These are phyloP conservation scores for Hyles vespertilio DNA, from an alignment of 1,140 invertebrate genomes.

Conservation along the genomic window DNA sequence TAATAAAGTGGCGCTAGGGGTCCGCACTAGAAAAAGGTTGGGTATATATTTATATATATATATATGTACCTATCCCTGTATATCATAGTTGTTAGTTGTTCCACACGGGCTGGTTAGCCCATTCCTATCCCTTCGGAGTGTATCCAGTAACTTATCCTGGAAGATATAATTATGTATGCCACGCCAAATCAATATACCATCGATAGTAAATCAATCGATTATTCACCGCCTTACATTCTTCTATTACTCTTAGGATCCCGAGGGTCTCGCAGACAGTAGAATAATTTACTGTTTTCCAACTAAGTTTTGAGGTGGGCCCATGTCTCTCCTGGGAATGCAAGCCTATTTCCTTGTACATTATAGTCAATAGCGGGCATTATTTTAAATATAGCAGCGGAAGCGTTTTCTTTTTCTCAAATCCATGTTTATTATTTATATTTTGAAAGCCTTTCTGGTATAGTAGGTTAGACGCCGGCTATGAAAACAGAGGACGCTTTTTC, in stretches of 20 bases:
- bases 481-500: too few species aligned
- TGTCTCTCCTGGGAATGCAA: conserved; percentile 26
- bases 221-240: conserved; percentile 41
- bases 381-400: conserved; percentile 18
- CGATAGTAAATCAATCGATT: conserved; percentile 33
- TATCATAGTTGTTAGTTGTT: too few species aligned
- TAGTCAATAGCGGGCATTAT: conserved; percentile 26
- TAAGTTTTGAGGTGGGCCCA: conserved; percentile 51
- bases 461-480: too few species aligned
- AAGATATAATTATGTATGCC: neutral
- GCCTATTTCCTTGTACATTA: conserved; percentile 37
- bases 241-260: conserved; percentile 53
- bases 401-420: conserved; percentile 1
- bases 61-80: too few species aligned
- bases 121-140: too few species aligned
- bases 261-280: conserved; percentile 29
- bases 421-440: neutral
- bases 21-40: too few species aligned
- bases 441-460: too few species aligned
- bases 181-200: conserved; percentile 10
- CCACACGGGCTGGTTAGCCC: too few species aligned
- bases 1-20: too few species aligned
- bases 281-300: conserved; percentile 61
- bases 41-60: too few species aligned
- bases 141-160: neutral